phyloP scores from a whole-genome alignment of 2,797 vertebrate genomes.

The Danionella dracula region DNA sequence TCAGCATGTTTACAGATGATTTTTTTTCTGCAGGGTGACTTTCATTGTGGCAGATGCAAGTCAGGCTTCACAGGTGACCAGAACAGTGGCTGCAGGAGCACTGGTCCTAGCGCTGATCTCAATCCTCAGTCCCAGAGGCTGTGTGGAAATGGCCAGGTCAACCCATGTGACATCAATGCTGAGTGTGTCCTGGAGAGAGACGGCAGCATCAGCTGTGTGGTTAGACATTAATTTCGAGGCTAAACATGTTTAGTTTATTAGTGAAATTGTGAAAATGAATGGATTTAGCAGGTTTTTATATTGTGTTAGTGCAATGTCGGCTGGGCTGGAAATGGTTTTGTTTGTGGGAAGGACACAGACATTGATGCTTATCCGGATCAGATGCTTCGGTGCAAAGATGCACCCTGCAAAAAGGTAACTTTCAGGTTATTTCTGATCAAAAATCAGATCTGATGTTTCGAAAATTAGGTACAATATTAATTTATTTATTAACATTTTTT shows the following conservation, averaged over 20 bases:
- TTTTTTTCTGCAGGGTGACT: constrained; percentile 77
- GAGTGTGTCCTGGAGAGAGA: constrained; percentile 82
- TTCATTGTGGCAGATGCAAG: constrained; percentile 84
- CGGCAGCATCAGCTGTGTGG: constrained; percentile 81
- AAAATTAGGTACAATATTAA: no score
- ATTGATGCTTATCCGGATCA: constrained; percentile 90
- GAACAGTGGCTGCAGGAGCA: constrained; percentile 71
- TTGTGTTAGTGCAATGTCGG: constrained; percentile 82
- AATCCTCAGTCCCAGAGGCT: constrained; percentile 51
- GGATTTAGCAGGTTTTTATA: background rate
- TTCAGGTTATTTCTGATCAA: background rate
- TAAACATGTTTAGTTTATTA: background rate
- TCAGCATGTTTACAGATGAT: no score
- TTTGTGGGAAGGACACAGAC: constrained; percentile 91
- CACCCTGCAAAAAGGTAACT: constrained; percentile 81
- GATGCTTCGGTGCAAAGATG: constrained; percentile 75
- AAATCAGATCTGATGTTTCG: no score
- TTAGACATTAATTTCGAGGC: constrained; percentile 41
- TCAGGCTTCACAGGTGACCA: constrained; percentile 85
- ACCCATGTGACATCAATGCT: constrained; percentile 81
- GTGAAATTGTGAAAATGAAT: background rate
- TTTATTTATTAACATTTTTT: no score
- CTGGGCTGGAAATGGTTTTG: constrained; percentile 91
- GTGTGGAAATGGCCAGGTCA: constrained; percentile 78
- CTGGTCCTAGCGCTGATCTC: background rate